phyloP scores from a whole-genome alignment of 2,888 invertebrate species.

The Dicyrtoma fusca region DNA sequence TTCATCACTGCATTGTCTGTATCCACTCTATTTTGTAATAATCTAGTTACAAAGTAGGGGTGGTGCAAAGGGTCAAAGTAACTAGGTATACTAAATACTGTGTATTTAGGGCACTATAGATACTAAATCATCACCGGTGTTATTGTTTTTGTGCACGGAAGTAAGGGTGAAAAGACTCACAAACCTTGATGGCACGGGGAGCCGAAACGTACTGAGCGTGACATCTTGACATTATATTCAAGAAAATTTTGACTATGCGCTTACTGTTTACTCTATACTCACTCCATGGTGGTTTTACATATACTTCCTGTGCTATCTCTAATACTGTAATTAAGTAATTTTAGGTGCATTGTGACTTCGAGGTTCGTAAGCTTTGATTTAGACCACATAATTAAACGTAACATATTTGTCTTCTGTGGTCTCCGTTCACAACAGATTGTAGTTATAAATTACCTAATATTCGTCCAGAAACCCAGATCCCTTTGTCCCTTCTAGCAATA shows the following conservation, averaged over 20 bases:
- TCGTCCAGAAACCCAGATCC: too few species aligned
- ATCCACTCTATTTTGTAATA: too few species aligned
- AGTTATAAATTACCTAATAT: too few species aligned
- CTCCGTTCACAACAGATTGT: too few species aligned
- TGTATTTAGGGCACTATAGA: background rate
- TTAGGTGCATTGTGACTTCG: background rate
- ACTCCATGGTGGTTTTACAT: background rate
- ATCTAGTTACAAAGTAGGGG: background rate
- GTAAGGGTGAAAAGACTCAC: background rate
- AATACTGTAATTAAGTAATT: constrained; percentile 1
- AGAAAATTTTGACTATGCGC: background rate
- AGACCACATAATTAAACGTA: too few species aligned
- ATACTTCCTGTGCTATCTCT: background rate
- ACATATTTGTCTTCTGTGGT: too few species aligned
- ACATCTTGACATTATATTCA: constrained; percentile 28
- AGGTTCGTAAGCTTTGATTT: background rate
- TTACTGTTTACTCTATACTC: background rate
- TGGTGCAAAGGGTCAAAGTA: background rate
- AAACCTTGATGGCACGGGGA: background rate
- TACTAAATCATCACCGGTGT: constrained; percentile 10
- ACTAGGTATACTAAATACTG: too few species aligned
- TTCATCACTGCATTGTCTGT: too few species aligned
- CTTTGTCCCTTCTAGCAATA: too few species aligned
- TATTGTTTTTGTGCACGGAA: constrained; percentile 11
- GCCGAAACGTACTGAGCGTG: constrained; percentile 1